A percentile compares a stretch with the other conserved stretches of the same genome.
phyloP scores from a whole-genome alignment of 2,113 vertebrate genomes.

The Dasyurus viverrinus region DNA sequence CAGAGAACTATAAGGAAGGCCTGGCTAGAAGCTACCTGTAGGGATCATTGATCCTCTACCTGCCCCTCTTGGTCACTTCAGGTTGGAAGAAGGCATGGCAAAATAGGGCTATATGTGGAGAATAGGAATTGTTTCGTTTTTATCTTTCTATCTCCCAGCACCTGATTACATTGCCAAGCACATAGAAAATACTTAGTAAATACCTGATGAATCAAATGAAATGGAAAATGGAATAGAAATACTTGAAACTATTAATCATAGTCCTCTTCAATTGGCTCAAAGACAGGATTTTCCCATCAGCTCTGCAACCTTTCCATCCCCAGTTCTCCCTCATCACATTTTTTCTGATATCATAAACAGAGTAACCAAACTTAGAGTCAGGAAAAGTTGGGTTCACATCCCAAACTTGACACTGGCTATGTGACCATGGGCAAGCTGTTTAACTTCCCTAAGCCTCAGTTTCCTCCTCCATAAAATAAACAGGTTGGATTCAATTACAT shows the following conservation, averaged over 20 bases:
- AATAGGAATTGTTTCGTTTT: background rate
- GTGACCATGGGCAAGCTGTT: background rate
- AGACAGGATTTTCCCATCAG: background rate
- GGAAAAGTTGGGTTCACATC: background rate
- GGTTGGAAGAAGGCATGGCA: background rate
- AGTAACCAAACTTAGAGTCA: background rate
- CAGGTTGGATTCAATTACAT: background rate
- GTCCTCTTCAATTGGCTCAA: background rate
- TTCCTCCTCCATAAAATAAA: background rate
- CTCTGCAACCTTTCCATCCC: background rate
- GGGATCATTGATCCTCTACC: slow-evolving; percentile 2
- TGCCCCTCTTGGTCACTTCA: background rate
- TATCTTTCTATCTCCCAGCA: background rate
- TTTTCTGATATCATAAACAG: background rate
- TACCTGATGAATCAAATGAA: background rate
- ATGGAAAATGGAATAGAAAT: background rate
- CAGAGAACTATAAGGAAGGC: accelerated
- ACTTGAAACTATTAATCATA: background rate
- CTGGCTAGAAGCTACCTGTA: background rate
- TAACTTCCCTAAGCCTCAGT: background rate
- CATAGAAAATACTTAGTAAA: background rate
- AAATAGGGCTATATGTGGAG: background rate
- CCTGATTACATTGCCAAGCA: background rate
- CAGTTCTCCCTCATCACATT: background rate
- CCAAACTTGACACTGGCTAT: background rate